phyloP scores from a whole-genome alignment of 2,888 invertebrate species.

The Ophraella communa region DNA sequence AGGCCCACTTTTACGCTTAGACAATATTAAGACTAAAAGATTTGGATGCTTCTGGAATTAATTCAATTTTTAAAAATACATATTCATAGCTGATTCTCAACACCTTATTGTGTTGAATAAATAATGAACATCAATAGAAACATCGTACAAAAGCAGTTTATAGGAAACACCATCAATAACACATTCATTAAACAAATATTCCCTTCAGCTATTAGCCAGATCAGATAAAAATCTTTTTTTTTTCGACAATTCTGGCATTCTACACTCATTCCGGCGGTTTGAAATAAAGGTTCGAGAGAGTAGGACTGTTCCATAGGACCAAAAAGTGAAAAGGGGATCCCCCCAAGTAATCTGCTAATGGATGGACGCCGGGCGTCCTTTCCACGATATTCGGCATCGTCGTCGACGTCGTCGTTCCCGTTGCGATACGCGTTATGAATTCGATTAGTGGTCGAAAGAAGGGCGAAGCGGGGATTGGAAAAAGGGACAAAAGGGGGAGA shows the following conservation, averaged over 20 bases:
- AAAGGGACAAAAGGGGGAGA: conserved; percentile 7
- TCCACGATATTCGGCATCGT: too few species aligned
- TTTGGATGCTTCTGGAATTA: too few species aligned
- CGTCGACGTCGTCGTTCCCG: conserved; percentile 34
- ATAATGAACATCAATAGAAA: too few species aligned
- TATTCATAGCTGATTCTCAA: too few species aligned
- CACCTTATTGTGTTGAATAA: too few species aligned
- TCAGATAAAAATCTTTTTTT: neutral
- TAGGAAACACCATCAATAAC: too few species aligned
- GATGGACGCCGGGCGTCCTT: conserved; percentile 20
- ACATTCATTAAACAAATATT: too few species aligned
- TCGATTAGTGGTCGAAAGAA: conserved; percentile 42
- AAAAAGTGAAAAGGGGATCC: conserved; percentile 20
- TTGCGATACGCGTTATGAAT: conserved; percentile 49
- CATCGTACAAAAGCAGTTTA: too few species aligned
- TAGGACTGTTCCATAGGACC: conserved; percentile 3
- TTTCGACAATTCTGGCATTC: neutral
- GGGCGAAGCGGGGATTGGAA: neutral
- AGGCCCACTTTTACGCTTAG: too few species aligned
- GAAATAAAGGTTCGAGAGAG: neutral
- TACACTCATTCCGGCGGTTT: neutral
- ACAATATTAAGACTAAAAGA: too few species aligned
- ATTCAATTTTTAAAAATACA: too few species aligned
- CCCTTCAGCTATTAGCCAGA: too few species aligned
- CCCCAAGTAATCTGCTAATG: conserved; percentile 32